These are phyloP conservation scores for Sinopyrophorus schimmeli DNA, from an alignment of 2,888 invertebrate species.

Conservation along the genomic window DNA sequence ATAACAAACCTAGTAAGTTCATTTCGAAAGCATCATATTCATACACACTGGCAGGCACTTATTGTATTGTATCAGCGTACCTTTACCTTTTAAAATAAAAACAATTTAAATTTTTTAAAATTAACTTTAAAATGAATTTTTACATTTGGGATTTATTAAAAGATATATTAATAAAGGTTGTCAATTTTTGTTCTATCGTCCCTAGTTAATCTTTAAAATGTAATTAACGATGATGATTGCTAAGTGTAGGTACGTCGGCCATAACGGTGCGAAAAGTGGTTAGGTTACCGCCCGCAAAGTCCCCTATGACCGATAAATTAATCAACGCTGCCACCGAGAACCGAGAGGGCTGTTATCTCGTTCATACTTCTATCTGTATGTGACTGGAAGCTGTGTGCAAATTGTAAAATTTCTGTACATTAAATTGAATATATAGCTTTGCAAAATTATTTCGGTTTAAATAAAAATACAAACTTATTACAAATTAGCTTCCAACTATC, in stretches of 20 bases:
- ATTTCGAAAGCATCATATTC: too few species aligned
- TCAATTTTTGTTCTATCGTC: conserved; percentile 27
- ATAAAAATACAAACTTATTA: too few species aligned
- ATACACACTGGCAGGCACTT: too few species aligned
- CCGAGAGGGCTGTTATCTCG: conserved; percentile 36
- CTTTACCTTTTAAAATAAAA: too few species aligned
- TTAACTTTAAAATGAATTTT: too few species aligned
- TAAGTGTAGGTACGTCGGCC: conserved; percentile 40
- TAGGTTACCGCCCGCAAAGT: conserved; percentile 45
- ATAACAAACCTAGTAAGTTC: too few species aligned
- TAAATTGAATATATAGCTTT: too few species aligned
- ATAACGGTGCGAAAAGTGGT: conserved; percentile 44
- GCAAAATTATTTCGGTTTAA: too few species aligned
- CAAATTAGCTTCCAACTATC: too few species aligned
- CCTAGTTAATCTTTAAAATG: conserved; percentile 38
- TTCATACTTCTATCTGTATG: conserved; percentile 37
- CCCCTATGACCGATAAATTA: conserved; percentile 55
- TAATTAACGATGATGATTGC: conserved; percentile 40
- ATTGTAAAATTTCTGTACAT: conserved; percentile 24
- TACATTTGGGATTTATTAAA: too few species aligned
- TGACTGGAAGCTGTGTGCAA: conserved; percentile 29
- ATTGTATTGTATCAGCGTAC: too few species aligned
- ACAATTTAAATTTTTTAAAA: too few species aligned
- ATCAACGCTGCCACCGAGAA: conserved; percentile 52
- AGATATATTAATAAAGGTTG: conserved; percentile 16